Evolutionary conservation across 2,888 invertebrate species (phyloP), one percentile per base, ranked within the genome.

Genomic region (Frankliniella intonsa): DNA sequence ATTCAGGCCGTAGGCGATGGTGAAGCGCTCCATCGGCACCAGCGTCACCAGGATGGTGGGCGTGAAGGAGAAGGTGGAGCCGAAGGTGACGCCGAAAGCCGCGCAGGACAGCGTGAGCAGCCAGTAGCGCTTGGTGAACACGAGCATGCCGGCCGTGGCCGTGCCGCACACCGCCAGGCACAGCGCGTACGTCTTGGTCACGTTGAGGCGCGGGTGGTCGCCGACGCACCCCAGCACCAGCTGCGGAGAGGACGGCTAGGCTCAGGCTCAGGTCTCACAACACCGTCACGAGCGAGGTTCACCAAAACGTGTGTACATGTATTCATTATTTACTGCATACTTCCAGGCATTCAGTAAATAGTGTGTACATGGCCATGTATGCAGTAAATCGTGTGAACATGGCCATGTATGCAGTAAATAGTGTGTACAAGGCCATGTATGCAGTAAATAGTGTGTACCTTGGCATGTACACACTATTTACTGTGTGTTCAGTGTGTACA

Each of bases 21-120:
- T 97, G 87, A 98, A 97, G 85, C 95, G 92, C 87, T 97, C 96
- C 87, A 98, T 88, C 9, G 97, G 95, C 62, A 97, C 94, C 85
- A 97, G 89, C 86, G 95, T 94, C 80, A 97, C 96, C 84, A 97
- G 89, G 85, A 98, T 93, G 86, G 96, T 94, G 0, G 97, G 96
- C 0, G 97, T 97, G 85, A 97, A 94, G 0, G 96, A 94, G 88
- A 96, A 97, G 83, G 94, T 96, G 85, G 96, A 97, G 81, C 96
- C 96, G 87, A 97, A 96, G 84, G 95, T 94, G 84, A 97, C 90
- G 17, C 98, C 98, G 88, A 97, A 98, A 0, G 93, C 89, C 0
- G 92, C 92, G 80, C 89, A 88, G 19, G 86, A 86, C 3, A 87
- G 83, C 19, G 88, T 85, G 80, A 90, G 85, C 51, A 88, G 83